Evolutionary conservation across 2,113 vertebrate genomes (phyloP).

Genomic region (Apteryx mantelli): DNA sequence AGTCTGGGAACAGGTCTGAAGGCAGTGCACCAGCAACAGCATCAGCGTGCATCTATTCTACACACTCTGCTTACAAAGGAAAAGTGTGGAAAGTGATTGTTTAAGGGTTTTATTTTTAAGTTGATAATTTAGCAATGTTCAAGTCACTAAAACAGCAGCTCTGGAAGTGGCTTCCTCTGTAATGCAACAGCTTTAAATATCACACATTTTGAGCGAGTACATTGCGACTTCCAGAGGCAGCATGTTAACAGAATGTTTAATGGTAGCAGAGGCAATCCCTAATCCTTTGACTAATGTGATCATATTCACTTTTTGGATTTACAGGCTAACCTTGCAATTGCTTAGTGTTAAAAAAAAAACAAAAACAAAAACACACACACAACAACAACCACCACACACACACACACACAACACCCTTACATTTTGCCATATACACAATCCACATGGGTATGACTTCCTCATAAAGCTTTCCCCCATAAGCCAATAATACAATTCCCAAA

Average conservation of each 20-base stretch:
- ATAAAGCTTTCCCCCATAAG: neutral
- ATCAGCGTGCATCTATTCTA: neutral
- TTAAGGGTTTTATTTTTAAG: neutral
- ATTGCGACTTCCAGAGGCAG: neutral
- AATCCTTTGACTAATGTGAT: neutral
- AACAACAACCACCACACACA: no score
- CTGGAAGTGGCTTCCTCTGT: neutral
- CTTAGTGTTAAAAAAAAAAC: neutral
- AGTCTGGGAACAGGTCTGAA: neutral
- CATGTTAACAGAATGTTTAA: neutral
- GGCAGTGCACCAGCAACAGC: neutral
- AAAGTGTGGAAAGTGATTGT: neutral
- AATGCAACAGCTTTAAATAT: neutral
- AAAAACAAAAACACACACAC: no score
- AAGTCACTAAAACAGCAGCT: neutral
- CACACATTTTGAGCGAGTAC: neutral
- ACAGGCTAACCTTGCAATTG: neutral
- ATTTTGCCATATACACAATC: neutral
- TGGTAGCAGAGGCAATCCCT: neutral
- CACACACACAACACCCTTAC: no score
- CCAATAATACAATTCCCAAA: neutral
- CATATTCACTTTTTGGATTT: neutral
- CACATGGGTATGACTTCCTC: neutral
- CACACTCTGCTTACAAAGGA: neutral
- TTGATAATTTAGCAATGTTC: neutral